Base-by-base conservation (phyloP, 2,797 vertebrate genomes). In the Calcarius lapponicus region DNA sequence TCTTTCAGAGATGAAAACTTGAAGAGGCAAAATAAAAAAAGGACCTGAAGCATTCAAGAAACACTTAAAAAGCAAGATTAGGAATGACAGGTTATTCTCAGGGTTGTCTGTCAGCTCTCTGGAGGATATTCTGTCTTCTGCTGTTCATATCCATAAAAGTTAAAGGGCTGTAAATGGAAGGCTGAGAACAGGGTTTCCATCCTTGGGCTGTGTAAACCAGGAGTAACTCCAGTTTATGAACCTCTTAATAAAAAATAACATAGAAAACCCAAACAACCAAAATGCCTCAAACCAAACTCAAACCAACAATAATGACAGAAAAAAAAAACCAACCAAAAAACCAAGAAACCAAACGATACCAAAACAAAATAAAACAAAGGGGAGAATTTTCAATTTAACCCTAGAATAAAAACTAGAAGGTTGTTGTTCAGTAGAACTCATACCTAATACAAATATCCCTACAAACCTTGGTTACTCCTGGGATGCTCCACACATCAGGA, bases 21-120 rank as follows among this genome's bases (percentile, higher is more conserved):
- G 61, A 90, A 92, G 62, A 79, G 80, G 34, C 2, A 69, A 58
- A 54, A 42, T 50, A 48, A 31, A 31, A 42, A 43, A 31, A 43
- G 21, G 71, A 92, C 32, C 60, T 32, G 65, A 78, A 93, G 78
- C 71, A 67, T 85, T 89, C 81, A 71, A 80, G 71, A 78, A 89
- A 65, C 20, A 17, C 60, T 91, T 93, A 64, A 80, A 85, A 93
- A 91, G 40, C 53, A 71, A 93, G 90, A 96, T 96, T 92, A 93
- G 74, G 57, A 89, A 64, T 94, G 93, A 95, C 84, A 95, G 93
- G 81, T 87, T 95, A 93, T 89, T 95, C 93, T 95, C 90, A 65
- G 43, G 60, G 34, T 96, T 7, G 25, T 83, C 84, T 92, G 71
- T 54, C 79, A 66, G 47, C n/a, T 80, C 84, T 90, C 87, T 26